Percentiles rank a stretch among this genome's conserved stretches.
Evolutionary conservation across 1,140 invertebrate genomes (phyloP).

Genomic region (Popillia japonica): DNA sequence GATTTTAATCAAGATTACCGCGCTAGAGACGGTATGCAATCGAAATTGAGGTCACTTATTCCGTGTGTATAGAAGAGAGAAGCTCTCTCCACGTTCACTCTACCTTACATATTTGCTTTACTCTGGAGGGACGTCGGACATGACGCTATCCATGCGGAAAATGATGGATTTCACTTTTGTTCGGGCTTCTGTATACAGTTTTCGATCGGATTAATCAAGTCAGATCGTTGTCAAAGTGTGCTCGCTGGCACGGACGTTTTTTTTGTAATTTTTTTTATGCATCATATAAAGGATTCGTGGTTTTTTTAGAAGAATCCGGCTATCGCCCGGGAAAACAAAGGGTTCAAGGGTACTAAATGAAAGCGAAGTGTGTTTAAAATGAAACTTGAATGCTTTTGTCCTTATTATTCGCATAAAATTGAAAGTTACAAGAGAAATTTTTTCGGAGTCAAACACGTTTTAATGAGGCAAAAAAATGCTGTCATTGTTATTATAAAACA

Average conservation of each 20-base stretch:
- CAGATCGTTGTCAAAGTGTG: slow-evolving; percentile 1
- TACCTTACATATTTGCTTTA: background rate
- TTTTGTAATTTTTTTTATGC: too few species aligned
- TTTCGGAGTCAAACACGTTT: too few species aligned
- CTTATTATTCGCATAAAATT: too few species aligned
- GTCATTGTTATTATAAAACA: too few species aligned
- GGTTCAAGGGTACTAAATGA: background rate
- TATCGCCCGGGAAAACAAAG: background rate
- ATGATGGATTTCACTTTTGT: slow-evolving; percentile 10
- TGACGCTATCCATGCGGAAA: background rate
- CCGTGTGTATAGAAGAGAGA: background rate
- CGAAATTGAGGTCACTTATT: slow-evolving; percentile 5
- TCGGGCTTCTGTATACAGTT: background rate
- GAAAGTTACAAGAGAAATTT: too few species aligned
- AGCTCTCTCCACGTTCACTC: background rate
- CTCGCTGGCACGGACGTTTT: background rate
- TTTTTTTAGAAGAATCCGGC: too few species aligned
- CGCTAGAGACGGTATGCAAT: background rate
- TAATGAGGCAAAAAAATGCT: too few species aligned
- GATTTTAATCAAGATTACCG: slow-evolving; percentile 10
- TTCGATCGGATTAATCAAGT: slow-evolving; percentile 18
- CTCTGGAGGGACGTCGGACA: background rate
- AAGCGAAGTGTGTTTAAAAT: background rate
- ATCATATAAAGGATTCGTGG: too few species aligned
- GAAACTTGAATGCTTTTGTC: background rate